These are phyloP conservation scores for Leuciscus waleckii DNA, from an alignment of 2,797 vertebrate species.

Conservation along the genomic window DNA sequence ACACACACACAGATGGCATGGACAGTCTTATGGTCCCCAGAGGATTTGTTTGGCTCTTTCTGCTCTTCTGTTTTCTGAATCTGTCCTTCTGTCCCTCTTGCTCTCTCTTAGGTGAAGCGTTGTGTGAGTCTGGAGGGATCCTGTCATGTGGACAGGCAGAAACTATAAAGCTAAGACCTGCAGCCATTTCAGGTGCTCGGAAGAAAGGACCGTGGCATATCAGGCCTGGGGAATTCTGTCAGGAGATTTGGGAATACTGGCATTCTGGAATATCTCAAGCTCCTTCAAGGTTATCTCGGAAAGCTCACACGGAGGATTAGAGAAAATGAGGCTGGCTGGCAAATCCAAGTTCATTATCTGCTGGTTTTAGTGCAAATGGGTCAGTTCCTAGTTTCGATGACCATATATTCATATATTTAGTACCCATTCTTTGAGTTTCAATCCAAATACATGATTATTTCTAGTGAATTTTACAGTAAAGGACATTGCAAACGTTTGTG, in stretches of 20 bases:
- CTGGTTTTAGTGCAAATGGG: constrained; percentile 32
- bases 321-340: constrained; percentile 36
- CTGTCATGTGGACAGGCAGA: constrained; percentile 44
- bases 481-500: background rate
- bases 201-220: constrained; percentile 27
- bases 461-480: background rate
- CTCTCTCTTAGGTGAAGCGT: constrained; percentile 31
- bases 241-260: constrained; percentile 47
- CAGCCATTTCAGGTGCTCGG: constrained; percentile 47
- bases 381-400: background rate
- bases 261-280: constrained; percentile 36
- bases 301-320: constrained; percentile 26
- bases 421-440: background rate
- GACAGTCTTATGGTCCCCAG: constrained; percentile 46
- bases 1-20: constrained; percentile 42
- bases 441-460: background rate
- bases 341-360: constrained; percentile 24
- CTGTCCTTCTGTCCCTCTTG: constrained; percentile 37
- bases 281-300: constrained; percentile 45
- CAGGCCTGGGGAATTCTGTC: constrained; percentile 47
- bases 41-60: constrained; percentile 28
- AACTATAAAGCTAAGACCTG: constrained; percentile 47
- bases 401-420: background rate
- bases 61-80: constrained; percentile 34
- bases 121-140: constrained; percentile 39